Evolutionary conservation across 2,888 invertebrate genomes (phyloP).

Genomic region (Athalia circularis): DNA sequence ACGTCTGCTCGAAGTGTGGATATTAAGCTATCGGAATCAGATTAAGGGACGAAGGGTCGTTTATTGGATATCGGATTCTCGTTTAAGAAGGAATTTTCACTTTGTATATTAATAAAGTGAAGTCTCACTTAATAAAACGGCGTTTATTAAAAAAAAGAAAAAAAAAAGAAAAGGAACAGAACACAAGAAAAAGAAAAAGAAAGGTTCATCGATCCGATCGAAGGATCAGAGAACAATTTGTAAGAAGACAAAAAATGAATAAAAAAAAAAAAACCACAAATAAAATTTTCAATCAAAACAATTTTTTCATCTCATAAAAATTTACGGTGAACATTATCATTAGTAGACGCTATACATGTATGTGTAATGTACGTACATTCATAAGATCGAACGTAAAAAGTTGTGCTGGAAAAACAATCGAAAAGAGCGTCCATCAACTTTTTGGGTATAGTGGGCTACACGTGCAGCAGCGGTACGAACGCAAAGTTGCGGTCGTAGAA

Average conservation of each 20-base stretch:
- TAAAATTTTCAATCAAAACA: not conserved
- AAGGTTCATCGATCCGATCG: not conserved
- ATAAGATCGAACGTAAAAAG: not conserved
- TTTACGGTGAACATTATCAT: too few relatives aligned
- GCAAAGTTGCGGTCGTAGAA: not conserved
- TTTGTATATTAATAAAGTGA: constrained; percentile 42
- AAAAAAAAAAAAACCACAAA: not conserved
- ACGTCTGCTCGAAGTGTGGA: not conserved
- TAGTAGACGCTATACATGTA: not conserved
- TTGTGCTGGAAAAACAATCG: constrained; percentile 31
- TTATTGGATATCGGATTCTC: constrained; percentile 44
- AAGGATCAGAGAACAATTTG: not conserved
- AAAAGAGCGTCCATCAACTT: constrained; percentile 36
- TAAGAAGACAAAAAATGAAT: not conserved
- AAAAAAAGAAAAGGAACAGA: not conserved
- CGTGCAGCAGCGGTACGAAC: too few relatives aligned
- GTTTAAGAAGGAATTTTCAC: constrained; percentile 25
- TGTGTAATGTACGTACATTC: not conserved
- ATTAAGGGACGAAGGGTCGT: constrained; percentile 38
- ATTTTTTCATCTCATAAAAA: too few relatives aligned
- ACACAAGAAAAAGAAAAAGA: not conserved
- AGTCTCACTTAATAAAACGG: constrained; percentile 33
- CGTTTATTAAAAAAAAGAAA: not conserved
- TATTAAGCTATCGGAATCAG: constrained; percentile 46
- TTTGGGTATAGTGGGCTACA: not conserved